These are phyloP conservation scores for Ochropacha duplaris DNA, from an alignment of 2,888 invertebrate species.

Conservation along the genomic window DNA sequence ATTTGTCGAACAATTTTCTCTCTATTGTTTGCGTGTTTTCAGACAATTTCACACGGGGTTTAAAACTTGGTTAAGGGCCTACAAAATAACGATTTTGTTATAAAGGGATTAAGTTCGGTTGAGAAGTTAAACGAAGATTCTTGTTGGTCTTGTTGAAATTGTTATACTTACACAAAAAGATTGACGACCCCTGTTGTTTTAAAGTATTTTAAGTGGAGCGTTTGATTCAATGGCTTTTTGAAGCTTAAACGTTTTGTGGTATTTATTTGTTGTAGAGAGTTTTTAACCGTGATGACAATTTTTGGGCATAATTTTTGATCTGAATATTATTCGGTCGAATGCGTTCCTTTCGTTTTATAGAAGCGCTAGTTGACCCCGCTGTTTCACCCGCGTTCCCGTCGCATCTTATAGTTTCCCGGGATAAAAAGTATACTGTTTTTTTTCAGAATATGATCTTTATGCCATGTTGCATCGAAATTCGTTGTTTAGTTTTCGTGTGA, in stretches of 20 bases:
- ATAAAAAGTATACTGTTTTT: no score
- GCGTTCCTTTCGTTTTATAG: no score
- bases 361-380: no score
- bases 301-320: neutral
- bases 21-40: slow-evolving; percentile 28
- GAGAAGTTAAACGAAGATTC: neutral
- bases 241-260: neutral
- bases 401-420: no score
- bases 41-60: slow-evolving; percentile 20
- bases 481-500: no score
- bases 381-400: no score
- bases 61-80: slow-evolving; percentile 9
- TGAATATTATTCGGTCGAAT: neutral
- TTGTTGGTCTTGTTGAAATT: neutral
- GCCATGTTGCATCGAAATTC: no score
- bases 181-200: neutral
- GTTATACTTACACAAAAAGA: neutral
- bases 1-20: slow-evolving; percentile 21
- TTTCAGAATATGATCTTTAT: no score
- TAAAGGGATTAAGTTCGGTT: neutral
- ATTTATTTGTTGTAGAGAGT: neutral
- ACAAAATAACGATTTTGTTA: slow-evolving; percentile 6
- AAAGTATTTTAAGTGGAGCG: neutral
- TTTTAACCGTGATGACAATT: neutral
- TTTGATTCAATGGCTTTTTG: neutral